Conservation (phyloP, 2,888 invertebrate genomes). For the Andrena praecox region DNA sequence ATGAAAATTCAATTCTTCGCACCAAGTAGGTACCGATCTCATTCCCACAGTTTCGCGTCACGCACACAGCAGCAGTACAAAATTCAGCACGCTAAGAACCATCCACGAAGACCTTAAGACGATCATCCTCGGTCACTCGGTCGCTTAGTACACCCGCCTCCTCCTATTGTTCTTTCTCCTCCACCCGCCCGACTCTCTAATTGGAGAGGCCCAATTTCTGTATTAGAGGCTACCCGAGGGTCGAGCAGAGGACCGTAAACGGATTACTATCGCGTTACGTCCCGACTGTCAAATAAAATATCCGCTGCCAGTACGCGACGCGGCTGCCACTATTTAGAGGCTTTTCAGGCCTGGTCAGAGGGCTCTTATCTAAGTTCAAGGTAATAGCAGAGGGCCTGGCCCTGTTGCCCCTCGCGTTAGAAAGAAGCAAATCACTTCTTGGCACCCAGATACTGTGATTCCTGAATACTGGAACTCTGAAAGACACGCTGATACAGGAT, state of each 20-base stretch:
- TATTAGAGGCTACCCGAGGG: conserved; percentile 64
- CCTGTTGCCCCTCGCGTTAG: background rate
- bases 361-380: conserved; percentile 57
- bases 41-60: background rate
- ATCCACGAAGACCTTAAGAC: conserved; percentile 53
- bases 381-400: conserved; percentile 33
- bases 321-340: background rate
- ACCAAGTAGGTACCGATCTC: background rate
- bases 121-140: conserved; percentile 57
- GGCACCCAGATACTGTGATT: background rate
- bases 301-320: conserved; percentile 17
- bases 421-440: background rate
- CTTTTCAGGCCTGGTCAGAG: conserved; percentile 1
- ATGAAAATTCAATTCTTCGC: background rate
- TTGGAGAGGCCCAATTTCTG: conserved; percentile 78
- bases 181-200: conserved; percentile 64
- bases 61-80: background rate
- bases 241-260: conserved; percentile 49
- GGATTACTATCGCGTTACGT: conserved; percentile 58
- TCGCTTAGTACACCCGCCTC: conserved; percentile 58
- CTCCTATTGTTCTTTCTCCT: conserved; percentile 48
- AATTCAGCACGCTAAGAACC: conserved; percentile 27
- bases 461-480: background rate
- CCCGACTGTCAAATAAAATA: conserved; percentile 60
- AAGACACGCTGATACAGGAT: too few relatives aligned